Evolutionary conservation across 2,113 vertebrate genomes (phyloP).

Genomic region (Pardalotus punctatus): DNA sequence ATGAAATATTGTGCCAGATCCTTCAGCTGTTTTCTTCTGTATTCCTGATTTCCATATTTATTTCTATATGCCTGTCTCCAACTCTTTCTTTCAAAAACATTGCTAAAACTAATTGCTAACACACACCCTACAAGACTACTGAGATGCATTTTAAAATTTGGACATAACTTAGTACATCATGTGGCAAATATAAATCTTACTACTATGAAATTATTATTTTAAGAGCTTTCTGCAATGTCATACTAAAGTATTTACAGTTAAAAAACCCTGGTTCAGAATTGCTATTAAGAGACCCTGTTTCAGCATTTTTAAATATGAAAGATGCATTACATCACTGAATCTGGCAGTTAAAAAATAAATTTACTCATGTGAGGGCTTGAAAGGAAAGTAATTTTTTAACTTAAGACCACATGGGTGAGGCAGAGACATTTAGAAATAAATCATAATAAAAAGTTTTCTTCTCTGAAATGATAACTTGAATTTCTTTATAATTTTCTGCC

Average conservation of each 20-base stretch:
- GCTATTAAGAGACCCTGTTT: not conserved
- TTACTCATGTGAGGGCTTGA: not conserved
- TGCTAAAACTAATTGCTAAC: not conserved
- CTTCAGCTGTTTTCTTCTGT: not conserved
- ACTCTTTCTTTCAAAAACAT: not conserved
- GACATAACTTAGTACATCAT: not conserved
- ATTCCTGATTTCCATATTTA: not conserved
- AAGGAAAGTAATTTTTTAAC: not conserved
- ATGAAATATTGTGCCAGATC: not conserved
- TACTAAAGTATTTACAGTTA: not conserved
- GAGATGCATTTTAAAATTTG: not conserved
- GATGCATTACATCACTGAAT: not conserved
- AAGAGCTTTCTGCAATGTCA: not conserved
- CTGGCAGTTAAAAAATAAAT: not conserved
- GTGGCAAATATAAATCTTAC: not conserved
- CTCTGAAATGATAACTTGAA: not conserved
- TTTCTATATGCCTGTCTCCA: not conserved
- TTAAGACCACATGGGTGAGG: not conserved
- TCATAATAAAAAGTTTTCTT: not conserved
- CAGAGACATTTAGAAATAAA: not conserved
- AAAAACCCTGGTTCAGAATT: not conserved
- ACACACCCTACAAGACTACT: not conserved
- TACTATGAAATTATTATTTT: not conserved
- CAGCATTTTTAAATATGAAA: not conserved
- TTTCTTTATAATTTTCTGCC: not conserved